Base-by-base conservation (phyloP, 2,113 vertebrate genomes). In the Turdus rufiventris region DNA sequence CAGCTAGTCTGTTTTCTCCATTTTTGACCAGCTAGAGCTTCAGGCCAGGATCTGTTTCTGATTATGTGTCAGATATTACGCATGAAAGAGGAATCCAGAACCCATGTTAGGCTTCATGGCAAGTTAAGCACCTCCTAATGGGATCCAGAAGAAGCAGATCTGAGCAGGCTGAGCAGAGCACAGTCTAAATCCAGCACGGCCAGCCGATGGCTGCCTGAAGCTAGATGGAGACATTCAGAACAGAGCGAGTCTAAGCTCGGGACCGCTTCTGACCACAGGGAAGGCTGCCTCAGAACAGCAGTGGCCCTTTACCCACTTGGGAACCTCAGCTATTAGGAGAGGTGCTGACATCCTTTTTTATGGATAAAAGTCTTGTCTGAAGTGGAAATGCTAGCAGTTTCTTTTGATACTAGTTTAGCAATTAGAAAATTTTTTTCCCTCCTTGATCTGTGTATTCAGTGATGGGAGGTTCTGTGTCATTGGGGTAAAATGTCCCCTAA, bases 61-160 rank as follows among this genome's bases (percentile, higher is more conserved):
- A 94, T 96, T 95, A 96, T 79, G 50, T 89, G 89, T 92, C 89
- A 94, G 72, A 91, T 96, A 95, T 94, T 94, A 96, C 48, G 4
- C 88, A 94, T 54, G 74, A 57, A 63, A 91, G 71, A 94, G 75
- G 96, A 96, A 96, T 96, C 90, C 88, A 90, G 82, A 92, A 85
- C 60, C 78, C 20, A 0, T 56, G 62, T 91, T 91, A 62, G 47
- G 51, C 82, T 93, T 62, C 47, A 38, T 43, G 72, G 95, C 85
- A 92, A 92, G 82, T 77, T 91, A 88, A 88, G 88, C 63, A 88
- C 88, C 82, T 93, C 63, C 28, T 93, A 94, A 95, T 76, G 82
- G 88, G 75, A 94, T 93, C 78, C 95, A 96, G 92, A 93, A 89
- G 45, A 48, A 68, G 67, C 71, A 91, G 60, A 65, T 65, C 38